Conservation (phyloP, 2,888 invertebrate species). For the Pseudanteris insignis region DNA sequence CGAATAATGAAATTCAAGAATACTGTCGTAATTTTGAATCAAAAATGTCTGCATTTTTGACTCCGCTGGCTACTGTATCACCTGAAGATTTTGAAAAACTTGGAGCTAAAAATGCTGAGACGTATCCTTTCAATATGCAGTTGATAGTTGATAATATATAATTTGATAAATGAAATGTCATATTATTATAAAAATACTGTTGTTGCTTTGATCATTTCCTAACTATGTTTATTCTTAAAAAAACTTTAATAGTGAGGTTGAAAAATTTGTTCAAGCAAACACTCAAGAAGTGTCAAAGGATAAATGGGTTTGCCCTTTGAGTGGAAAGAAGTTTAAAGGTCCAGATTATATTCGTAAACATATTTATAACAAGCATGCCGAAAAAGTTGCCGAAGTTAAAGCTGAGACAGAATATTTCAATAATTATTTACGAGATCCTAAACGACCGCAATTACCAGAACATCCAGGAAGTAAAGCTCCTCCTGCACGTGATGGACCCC, state of each 20-base stretch:
- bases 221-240: conserved; percentile 1
- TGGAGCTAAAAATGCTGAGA: conserved; percentile 80
- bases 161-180: too few relatives aligned
- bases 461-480: conserved; percentile 73
- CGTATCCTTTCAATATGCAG: conserved; percentile 68
- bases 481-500: conserved; percentile 64
- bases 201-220: too few relatives aligned
- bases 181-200: too few relatives aligned
- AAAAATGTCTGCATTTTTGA: conserved; percentile 90
- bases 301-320: conserved; percentile 98
- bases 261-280: conserved; percentile 94
- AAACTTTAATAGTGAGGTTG: conserved; percentile 82
- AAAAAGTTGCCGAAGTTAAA: conserved; percentile 96
- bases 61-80: conserved; percentile 77
- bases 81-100: conserved; percentile 83
- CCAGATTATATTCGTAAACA: conserved; percentile 99
- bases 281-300: conserved; percentile 97
- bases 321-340: conserved; percentile 98
- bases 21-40: conserved; percentile 83
- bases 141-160: too few relatives aligned
- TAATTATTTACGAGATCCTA: conserved; percentile 93
- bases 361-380: conserved; percentile 95
- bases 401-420: conserved; percentile 98
- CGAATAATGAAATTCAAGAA: conserved; percentile 78
- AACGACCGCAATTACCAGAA: conserved; percentile 92